Conservation (phyloP, 2,797 vertebrate species). For the Cheirogaleus major region DNA sequence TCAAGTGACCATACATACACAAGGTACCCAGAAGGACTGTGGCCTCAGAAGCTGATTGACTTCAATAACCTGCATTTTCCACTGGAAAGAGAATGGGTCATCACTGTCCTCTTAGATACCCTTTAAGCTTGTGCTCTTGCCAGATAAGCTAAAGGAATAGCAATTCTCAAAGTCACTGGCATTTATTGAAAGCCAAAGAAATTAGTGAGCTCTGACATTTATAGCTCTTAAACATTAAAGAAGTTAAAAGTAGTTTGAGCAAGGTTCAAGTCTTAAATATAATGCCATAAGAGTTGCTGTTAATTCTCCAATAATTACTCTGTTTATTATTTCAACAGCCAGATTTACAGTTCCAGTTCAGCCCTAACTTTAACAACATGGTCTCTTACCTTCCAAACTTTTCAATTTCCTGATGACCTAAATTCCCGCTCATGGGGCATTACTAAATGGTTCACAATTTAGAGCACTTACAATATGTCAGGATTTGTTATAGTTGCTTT, state of each 20-base stretch:
- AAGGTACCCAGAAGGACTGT: background rate
- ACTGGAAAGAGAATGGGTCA: conserved; percentile 6
- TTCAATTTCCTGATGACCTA: conserved; percentile 42
- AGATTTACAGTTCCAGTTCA: conserved; percentile 63
- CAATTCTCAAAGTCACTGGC: conserved; percentile 79
- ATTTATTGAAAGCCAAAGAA: conserved; percentile 83
- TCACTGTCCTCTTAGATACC: conserved; percentile 60
- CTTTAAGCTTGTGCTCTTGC: conserved; percentile 76
- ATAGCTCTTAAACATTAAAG: conserved; percentile 81
- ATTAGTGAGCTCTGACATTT: conserved; percentile 84
- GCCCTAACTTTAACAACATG: conserved; percentile 33
- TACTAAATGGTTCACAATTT: conserved; percentile 20
- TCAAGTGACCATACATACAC: background rate
- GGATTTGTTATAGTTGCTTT: background rate
- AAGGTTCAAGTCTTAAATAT: conserved; percentile 82
- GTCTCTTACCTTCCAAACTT: conserved; percentile 58
- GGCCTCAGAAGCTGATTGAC: background rate
- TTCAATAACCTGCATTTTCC: conserved; percentile 37
- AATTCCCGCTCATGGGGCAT: background rate
- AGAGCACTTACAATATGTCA: background rate
- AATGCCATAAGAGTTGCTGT: conserved; percentile 74
- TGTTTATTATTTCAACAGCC: conserved; percentile 76
- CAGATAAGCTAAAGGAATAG: conserved; percentile 73
- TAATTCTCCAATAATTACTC: conserved; percentile 81
- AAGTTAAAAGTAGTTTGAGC: conserved; percentile 79